Base-by-base conservation (phyloP, 2,797 vertebrate genomes). In the Passerculus sandwichensis region DNA sequence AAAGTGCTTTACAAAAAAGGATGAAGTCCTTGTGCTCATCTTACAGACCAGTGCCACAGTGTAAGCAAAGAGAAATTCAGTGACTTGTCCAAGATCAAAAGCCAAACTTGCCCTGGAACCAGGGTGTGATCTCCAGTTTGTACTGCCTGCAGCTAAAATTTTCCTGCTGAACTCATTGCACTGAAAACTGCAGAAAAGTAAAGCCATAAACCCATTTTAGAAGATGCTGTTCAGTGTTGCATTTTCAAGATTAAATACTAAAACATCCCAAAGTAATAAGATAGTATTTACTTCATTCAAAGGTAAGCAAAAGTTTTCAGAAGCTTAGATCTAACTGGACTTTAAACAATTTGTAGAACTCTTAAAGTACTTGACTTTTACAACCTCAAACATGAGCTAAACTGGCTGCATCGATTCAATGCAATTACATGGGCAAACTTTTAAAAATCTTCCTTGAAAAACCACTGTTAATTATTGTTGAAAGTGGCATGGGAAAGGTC, bases 381-480 rank as follows among this genome's bases (percentile, higher is more conserved):
- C 30, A 83, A 42, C 11, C 20, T 53, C 60, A 69, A 85, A 65
- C 3, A 5, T 0, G 0, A 93, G 71, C 45, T 62, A 47, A 83
- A 53, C 21, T 45, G 48, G 36, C 48, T 88, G 53, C 17, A 89
- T 53, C 0, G 3, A 85, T 66, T 38, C 54, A 89, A 14, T 45
- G 59, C n/a, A 91, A 92, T 66, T 70, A 75, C 34, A 65, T 2
- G 21, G 40, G 40, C 42, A 72, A 15, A 12, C 26, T 66, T 85
- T 78, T 25, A 1, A 6, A 81, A 85, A 62, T 65, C 47, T 89
- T 79, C 26, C 66, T 74, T 89, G 76, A 93, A 96, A 73, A 21
- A n/a, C 51, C n/a, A 53, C 44, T 81, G 93, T 95, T 97, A 96
- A 97, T 96, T 88, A 96, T 97, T 96, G 78, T 45, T 88, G 48